A percentile compares a stretch with the other conserved stretches of the same genome.
Evolutionary conservation across 2,888 invertebrate genomes (phyloP).

Genomic region (Hirtodrosophila trivittata): DNA sequence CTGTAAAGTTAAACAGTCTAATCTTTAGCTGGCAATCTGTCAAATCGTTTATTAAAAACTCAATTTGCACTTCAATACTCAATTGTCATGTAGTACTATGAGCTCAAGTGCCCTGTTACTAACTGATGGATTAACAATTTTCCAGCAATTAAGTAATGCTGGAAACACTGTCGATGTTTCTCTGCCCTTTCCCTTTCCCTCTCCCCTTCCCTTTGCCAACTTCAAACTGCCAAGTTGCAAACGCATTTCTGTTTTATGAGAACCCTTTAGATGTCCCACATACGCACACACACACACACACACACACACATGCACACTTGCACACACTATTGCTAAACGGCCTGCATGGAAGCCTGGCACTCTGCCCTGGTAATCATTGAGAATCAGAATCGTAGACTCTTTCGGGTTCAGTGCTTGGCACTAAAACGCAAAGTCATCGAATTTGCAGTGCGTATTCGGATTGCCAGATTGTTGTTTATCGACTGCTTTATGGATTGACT

Average conservation of each 20-base stretch:
- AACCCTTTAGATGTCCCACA: conserved; percentile 15
- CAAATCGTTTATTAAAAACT: too few relatives aligned
- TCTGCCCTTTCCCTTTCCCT: conserved; percentile 19
- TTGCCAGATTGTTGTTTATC: background rate
- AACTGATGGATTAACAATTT: conserved; percentile 58
- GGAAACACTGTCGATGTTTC: conserved; percentile 26
- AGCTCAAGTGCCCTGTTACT: conserved; percentile 8
- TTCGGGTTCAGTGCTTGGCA: conserved; percentile 20
- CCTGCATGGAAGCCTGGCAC: conserved; percentile 34
- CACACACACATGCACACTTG: background rate
- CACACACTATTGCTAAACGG: conserved; percentile 13
- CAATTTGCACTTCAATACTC: background rate
- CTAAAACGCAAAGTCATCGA: conserved; percentile 35
- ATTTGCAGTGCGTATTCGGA: conserved; percentile 31
- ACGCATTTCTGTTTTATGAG: conserved; percentile 26
- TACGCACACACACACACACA: conserved; percentile 3
- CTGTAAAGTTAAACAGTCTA: too few relatives aligned
- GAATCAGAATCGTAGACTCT: conserved; percentile 29
- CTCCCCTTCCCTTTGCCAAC: conserved; percentile 25
- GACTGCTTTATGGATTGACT: conserved; percentile 11
- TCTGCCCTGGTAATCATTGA: conserved; percentile 36
- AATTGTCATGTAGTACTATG: background rate
- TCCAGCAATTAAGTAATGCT: conserved; percentile 58
- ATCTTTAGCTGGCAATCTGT: too few relatives aligned
- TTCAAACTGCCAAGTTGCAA: conserved; percentile 30